Percentiles rank a stretch among this genome's conserved stretches.
phyloP scores from a whole-genome alignment of 1,140 invertebrate species.

The Phocides pigmalion region DNA sequence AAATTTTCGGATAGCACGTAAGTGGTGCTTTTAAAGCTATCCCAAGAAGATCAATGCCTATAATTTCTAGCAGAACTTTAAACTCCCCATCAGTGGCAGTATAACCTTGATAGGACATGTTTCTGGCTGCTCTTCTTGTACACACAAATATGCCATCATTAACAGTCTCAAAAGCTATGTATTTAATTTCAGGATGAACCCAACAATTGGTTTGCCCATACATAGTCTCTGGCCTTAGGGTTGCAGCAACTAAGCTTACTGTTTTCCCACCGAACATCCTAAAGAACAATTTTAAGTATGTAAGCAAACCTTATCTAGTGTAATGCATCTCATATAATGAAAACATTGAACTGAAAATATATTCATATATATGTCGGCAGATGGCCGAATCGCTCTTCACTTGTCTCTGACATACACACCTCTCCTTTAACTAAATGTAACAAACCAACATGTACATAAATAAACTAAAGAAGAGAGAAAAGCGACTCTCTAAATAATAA shows the following conservation, averaged over 20 bases:
- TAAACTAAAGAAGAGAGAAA: no score
- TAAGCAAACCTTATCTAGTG: not conserved
- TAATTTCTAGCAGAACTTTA: constrained; percentile 88
- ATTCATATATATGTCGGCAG: no score
- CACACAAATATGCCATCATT: constrained; percentile 94
- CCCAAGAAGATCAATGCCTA: constrained; percentile 92
- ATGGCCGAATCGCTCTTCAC: no score
- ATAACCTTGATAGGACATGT: constrained; percentile 98
- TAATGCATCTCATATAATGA: not conserved
- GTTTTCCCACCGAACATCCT: constrained; percentile 84
- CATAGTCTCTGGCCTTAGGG: constrained; percentile 99
- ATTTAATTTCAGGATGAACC: constrained; percentile 97
- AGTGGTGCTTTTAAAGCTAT: constrained; percentile 92
- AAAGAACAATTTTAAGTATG: constrained; percentile 45
- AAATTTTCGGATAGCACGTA: constrained; percentile 92
- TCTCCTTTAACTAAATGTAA: no score
- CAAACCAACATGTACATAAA: no score
- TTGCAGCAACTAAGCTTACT: constrained; percentile 97
- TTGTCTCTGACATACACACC: no score
- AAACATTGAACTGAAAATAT: not conserved
- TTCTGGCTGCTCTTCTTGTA: constrained; percentile 93
- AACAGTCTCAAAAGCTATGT: constrained; percentile 92
- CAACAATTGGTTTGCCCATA: constrained; percentile 99
- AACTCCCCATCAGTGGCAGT: constrained; percentile 92
- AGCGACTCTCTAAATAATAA: no score